Evolutionary conservation across 2,888 invertebrate species (phyloP), one percentile per base, ranked within the genome.

Genomic region (Sinodicranocentrus sp.): DNA sequence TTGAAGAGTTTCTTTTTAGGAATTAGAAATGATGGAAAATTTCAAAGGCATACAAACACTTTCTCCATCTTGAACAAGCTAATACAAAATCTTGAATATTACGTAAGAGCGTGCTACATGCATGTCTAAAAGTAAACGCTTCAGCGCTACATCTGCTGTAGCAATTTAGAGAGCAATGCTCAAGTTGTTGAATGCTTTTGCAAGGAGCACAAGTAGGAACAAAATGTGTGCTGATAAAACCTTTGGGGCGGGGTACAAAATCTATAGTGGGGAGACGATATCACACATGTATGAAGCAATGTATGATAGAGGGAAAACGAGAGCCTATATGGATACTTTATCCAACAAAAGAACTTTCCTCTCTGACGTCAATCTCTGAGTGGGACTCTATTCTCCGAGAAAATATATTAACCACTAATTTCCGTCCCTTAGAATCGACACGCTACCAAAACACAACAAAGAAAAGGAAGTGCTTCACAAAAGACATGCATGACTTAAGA

Each of bases 321-420:
- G 17, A 25, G 57, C 13, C 1, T 57, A 39, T 26, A 65, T 76
- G 68, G 15, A 25, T 65, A 71, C 65, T 48, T 48, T 33, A 70
- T 65, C 54, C 63, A 63, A 54, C 48, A 43, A 71, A 79, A 79
- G 63, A 39, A 63, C 63, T 52, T 52, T 52, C 57, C 52, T n/a
- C 70, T 77, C 77, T 79, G 79, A 79, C 79, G 79, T 79, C 79
- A 79, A 79, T 79, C 79, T 71, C 52, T 52, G 63, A 44, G 44
- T 21, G 23, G 28, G 63, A n/a, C 63, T 33, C 28, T 61, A 61
- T 63, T 17, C 63, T 63, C 63, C 63, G 61, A 79, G 79, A 77
- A 68, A 68, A 57, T 54, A 43, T 79, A 71, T 79, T 79, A 79
- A 52, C 71, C 71, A 71, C 79, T 79, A 79, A 79, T 79, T 79